Evolutionary conservation across 2,888 invertebrate species (phyloP), one percentile per base, ranked within the genome.

Genomic region (Apotomis capreana): DNA sequence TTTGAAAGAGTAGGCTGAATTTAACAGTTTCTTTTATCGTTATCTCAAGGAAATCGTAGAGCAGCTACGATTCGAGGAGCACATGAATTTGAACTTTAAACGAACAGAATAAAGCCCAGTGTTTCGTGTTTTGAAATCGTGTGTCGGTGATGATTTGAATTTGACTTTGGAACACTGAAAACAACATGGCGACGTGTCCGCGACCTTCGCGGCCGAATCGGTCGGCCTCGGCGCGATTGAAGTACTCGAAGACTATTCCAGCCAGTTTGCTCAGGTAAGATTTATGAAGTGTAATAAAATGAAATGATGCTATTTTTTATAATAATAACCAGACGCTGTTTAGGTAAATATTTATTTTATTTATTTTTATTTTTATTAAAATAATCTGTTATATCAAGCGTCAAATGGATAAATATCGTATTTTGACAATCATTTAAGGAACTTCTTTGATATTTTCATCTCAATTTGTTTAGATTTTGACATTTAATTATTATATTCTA

Each of bases 171-270:
- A 72, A 75, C 64, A 36, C 67, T 60, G 59, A 44, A 74, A 76
- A 70, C 73, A 85, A 83, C 72, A 87, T 87, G 87, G 82, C 92
- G 78, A 92, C 92, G 40, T 92, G 92, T 78, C 92, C 92, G 4
- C 83, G 92, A 75, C 83, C 88, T 69, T 87, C 87, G 73, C 83
- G 91, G 59, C 87, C 92, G 4, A 78, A 85, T 15, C 84, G 91
- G 71, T 89, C 91, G 1, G 83, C 88, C 49, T 89, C 90, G 0
- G 80, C 89, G 46, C 87, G 91, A 74, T 78, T 92, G 78, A 92
- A 91, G 74, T 92, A 92, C 77, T 92, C 92, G 36, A 92, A 92
- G 77, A 92, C 92, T 0, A 87, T 89, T 68, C 91, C 92, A 8
- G 89, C 90, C 5, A 89, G 89, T 79, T 84, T 87, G 44, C 86